Conservation (phyloP, 2,888 invertebrate genomes). For the Erebia aethiops region DNA sequence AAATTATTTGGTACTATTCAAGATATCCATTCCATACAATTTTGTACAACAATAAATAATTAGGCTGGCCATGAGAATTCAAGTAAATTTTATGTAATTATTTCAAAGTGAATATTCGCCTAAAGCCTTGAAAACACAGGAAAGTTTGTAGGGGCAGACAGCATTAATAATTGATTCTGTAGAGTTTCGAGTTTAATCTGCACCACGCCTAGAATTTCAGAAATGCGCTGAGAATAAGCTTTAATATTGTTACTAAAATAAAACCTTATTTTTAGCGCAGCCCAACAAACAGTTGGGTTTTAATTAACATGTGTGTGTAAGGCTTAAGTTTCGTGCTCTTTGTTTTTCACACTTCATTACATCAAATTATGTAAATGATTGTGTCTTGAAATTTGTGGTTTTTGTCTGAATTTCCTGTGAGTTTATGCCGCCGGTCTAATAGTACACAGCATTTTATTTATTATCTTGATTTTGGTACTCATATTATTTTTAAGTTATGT, state of each 20-base stretch:
- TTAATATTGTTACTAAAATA: too few relatives aligned
- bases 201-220: not conserved
- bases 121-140: not conserved
- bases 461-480: constrained; percentile 64
- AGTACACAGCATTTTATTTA: constrained; percentile 49
- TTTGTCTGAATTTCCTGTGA: constrained; percentile 17
- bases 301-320: not conserved
- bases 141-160: not conserved
- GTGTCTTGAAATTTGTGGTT: constrained; percentile 40
- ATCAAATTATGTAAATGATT: constrained; percentile 16
- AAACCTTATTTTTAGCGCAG: too few relatives aligned
- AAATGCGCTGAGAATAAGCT: not conserved
- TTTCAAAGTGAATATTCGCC: not conserved
- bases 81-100: constrained; percentile 5
- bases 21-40: constrained; percentile 49
- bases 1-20: constrained; percentile 32
- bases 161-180: not conserved
- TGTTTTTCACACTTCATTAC: not conserved
- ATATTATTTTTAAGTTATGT: constrained; percentile 66
- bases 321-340: not conserved
- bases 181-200: not conserved
- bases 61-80: constrained; percentile 29
- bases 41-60: constrained; percentile 41
- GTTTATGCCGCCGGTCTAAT: constrained; percentile 48
- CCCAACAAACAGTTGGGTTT: not conserved